These are phyloP conservation scores for Asobara japonica DNA, from an alignment of 1,140 invertebrate species.

Conservation along the genomic window DNA sequence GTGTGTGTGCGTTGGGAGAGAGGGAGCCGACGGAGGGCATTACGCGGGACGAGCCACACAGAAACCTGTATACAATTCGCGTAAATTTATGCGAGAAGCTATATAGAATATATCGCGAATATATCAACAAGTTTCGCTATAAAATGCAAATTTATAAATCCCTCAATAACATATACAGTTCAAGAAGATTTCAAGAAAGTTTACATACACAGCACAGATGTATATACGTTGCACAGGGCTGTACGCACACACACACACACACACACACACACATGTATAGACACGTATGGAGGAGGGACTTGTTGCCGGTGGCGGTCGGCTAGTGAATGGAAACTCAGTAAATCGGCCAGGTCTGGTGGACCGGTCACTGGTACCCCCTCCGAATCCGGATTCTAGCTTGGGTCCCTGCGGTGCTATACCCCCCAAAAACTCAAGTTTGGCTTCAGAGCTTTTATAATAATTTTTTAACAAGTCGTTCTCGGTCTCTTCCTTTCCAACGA, in stretches of 20 bases:
- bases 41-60: constrained; percentile 8
- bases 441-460: too few species aligned
- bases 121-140: too few species aligned
- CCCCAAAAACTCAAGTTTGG: too few species aligned
- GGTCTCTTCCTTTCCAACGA: too few species aligned
- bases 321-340: constrained; percentile 34
- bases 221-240: too few species aligned
- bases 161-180: background rate
- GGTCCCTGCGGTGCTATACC: too few species aligned
- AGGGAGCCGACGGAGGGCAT: background rate
- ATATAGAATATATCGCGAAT: too few species aligned
- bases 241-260: constrained; percentile 6
- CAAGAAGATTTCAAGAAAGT: too few species aligned
- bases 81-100: background rate
- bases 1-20: background rate
- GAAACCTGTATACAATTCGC: constrained; percentile 28
- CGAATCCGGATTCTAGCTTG: too few species aligned
- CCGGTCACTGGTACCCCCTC: background rate
- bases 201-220: too few species aligned
- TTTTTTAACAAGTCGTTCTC: too few species aligned
- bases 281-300: background rate
- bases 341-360: background rate
- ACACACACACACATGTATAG: background rate
- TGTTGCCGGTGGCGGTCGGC: constrained; percentile 22
- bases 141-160: too few species aligned